A percentile compares a stretch with the other conserved stretches of the same genome.
Evolutionary conservation across 2,888 invertebrate genomes (phyloP).

Genomic region (Lymantria monacha): DNA sequence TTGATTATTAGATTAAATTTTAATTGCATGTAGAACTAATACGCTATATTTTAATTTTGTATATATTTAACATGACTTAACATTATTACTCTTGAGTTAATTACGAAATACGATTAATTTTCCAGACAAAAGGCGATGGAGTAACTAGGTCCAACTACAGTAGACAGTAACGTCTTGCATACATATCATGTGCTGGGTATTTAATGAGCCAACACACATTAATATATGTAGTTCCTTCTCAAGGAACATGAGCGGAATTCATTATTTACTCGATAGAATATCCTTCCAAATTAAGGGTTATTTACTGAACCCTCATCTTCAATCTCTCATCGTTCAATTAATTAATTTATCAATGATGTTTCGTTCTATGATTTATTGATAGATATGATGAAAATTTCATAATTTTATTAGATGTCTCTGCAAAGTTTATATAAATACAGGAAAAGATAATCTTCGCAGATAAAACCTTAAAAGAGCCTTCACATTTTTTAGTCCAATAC

Average conservation of each 20-base stretch:
- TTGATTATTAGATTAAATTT: no score
- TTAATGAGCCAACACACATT: conserved; percentile 8
- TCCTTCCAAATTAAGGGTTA: background rate
- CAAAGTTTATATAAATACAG: no score
- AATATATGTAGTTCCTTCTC: conserved; percentile 1
- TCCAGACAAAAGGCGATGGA: conserved; percentile 7
- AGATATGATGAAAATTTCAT: background rate
- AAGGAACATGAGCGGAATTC: conserved; percentile 4
- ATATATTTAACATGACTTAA: no score
- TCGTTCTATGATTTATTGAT: background rate
- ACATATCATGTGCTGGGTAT: conserved; percentile 3
- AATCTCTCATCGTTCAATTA: background rate
- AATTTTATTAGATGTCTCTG: no score
- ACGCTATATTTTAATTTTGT: no score
- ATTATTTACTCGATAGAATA: background rate
- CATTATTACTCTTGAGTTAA: no score
- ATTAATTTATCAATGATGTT: background rate
- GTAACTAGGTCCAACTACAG: conserved; percentile 6
- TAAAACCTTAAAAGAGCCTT: no score
- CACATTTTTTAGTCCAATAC: no score
- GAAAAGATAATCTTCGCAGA: no score
- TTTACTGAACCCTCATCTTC: background rate
- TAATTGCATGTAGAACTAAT: no score
- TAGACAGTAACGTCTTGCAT: conserved; percentile 5
- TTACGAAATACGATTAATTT: background rate